Conservation (phyloP, 2,797 vertebrate species). For the Schizopygopsis malacanthus region DNA sequence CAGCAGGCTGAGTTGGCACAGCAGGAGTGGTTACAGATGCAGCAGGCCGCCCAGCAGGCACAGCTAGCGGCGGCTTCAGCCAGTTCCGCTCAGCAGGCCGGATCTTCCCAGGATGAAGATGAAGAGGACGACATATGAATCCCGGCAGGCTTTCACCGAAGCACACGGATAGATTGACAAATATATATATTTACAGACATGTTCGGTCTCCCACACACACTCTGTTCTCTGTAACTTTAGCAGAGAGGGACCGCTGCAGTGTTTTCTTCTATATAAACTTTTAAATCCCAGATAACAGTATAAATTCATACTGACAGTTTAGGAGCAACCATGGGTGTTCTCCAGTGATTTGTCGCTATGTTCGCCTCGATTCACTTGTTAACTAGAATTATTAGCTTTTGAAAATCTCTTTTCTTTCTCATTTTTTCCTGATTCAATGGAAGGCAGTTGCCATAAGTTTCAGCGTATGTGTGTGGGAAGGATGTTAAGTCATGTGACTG, state of each 20-base stretch:
- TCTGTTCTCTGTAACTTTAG: conserved; percentile 17
- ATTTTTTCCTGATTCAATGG: conserved; percentile 48
- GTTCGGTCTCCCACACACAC: conserved; percentile 3
- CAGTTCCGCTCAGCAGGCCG: conserved; percentile 90
- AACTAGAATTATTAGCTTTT: conserved; percentile 32
- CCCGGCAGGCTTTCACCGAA: neutral
- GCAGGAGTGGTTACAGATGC: conserved; percentile 99
- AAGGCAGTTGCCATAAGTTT: conserved; percentile 17
- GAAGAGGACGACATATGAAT: conserved; percentile 96
- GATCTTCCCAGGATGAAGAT: conserved; percentile 98
- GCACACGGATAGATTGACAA: conserved; percentile 28
- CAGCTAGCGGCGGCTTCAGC: conserved; percentile 95
- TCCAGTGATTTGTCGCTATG: conserved; percentile 37
- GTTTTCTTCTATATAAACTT: conserved; percentile 64
- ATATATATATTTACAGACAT: conserved; percentile 8
- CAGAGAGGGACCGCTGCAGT: conserved; percentile 80
- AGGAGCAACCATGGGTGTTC: conserved; percentile 9
- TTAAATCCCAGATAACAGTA: conserved; percentile 28
- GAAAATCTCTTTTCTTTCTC: conserved; percentile 2
- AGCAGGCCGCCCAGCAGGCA: conserved; percentile 97
- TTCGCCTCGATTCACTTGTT: conserved; percentile 14
- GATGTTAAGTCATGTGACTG: conserved; percentile 27
- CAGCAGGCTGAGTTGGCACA: conserved; percentile 98
- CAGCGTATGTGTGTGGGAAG: conserved; percentile 34
- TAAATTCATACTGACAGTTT: conserved; percentile 46